Base-by-base conservation (phyloP, 92 coral and sea anemone species). In the Epizoanthus stellaris region DNA sequence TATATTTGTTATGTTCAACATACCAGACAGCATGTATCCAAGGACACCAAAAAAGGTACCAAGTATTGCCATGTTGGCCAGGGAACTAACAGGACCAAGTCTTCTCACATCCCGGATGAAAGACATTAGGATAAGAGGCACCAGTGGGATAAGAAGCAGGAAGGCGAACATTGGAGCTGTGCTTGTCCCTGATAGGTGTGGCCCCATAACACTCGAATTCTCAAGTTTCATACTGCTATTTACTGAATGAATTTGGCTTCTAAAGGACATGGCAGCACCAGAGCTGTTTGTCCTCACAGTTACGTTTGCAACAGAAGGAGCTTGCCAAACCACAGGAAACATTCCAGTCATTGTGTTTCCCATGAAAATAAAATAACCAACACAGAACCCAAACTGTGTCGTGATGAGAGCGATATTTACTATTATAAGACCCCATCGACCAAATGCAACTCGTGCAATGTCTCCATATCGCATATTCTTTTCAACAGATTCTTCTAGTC, bases 331-430 rank as follows among this genome's bases (percentile, higher is more conserved):
- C 73, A 80, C 3, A 0, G 95, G 95, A 76, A 95, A 97, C 91
- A 97, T 81, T 53, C 93, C 85, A 47, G 77, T 42, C 30, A 97
- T 86, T 2, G 98, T 97, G 70, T 94, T 93, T 40, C 99, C 99
- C 80, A 97, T 77, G 70, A 97, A 95, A 53, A 97, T 97, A 63
- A 97, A 97, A 88, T 97, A 97, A 34, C 94, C 96, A 81, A 95
- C 81, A 85, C 99, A 97, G 77, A 97, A 92, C 57, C 94, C 89
- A 73, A 93, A 91, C 76, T 97, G 98, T 16, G 98, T 94, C 1
- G 90, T 85, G 47, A 97, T 73, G 40, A 97, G 93, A 3, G 99
- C 98, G 19, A 86, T 68, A 69, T 95, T 96, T 34, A 97, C 99
- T 16, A 97, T 81, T 16, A 85, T 76, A 36, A 85, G 62, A 12